Evolutionary conservation across 2,113 vertebrate species (phyloP).

Genomic region (Saguinus midas): DNA sequence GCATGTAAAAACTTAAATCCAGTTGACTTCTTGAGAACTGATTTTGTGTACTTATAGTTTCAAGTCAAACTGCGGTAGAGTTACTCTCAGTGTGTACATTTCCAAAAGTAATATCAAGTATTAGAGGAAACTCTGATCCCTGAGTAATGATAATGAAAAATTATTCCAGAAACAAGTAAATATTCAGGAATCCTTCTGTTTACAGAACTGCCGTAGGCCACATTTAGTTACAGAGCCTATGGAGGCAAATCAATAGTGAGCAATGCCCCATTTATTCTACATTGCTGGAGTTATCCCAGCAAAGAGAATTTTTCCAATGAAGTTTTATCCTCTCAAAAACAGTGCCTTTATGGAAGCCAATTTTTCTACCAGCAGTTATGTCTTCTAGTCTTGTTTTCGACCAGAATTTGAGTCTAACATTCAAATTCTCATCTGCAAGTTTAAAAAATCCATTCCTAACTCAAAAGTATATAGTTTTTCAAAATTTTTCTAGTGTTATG

Average conservation of each 20-base stretch:
- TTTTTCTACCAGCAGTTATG: not conserved
- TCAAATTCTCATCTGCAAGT: not conserved
- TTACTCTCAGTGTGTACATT: not conserved
- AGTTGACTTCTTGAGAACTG: not conserved
- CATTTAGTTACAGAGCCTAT: slow-evolving; percentile 31
- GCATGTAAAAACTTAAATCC: not conserved
- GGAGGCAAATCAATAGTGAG: slow-evolving; percentile 6
- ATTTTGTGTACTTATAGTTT: not conserved
- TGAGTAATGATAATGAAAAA: slow-evolving; percentile 28
- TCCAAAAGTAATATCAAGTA: not conserved
- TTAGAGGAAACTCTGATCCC: not conserved
- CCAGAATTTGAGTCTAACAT: not conserved
- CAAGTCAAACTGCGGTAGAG: not conserved
- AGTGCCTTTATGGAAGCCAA: not conserved
- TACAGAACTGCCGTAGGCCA: slow-evolving; percentile 39
- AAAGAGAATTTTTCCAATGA: slow-evolving; percentile 40
- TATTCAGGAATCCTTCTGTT: slow-evolving; percentile 10
- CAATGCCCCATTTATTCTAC: slow-evolving; percentile 50
- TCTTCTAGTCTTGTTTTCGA: not conserved
- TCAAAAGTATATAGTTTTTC: not conserved
- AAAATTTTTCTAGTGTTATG: not conserved
- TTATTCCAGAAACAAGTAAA: slow-evolving; percentile 58
- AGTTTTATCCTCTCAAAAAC: not conserved
- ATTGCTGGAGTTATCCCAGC: slow-evolving; percentile 23
- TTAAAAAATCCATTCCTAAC: not conserved